A percentile compares a stretch with the other conserved stretches of the same genome.
These are phyloP conservation scores for Drosophila sordidula DNA, from an alignment of 2,888 invertebrate species.

Conservation along the genomic window DNA sequence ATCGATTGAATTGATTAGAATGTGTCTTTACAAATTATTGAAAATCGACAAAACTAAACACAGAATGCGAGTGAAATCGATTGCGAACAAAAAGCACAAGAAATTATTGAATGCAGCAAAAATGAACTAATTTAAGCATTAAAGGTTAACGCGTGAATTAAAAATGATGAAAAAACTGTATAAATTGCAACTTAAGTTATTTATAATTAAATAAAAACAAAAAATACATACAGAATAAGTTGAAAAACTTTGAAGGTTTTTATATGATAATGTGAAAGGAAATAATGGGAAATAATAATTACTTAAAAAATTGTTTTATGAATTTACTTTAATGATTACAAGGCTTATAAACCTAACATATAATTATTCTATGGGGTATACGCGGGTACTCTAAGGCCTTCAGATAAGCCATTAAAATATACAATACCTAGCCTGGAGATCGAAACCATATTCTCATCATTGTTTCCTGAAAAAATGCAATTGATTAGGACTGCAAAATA, in stretches of 20 bases:
- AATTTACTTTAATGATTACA: neutral
- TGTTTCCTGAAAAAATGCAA: neutral
- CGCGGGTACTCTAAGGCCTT: neutral
- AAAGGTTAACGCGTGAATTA: slow-evolving; percentile 60
- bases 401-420: neutral
- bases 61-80: slow-evolving; percentile 41
- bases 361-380: too few relatives aligned
- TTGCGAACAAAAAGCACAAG: slow-evolving; percentile 72
- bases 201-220: slow-evolving; percentile 84
- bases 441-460: too few relatives aligned
- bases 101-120: slow-evolving; percentile 65
- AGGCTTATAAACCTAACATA: too few relatives aligned
- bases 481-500: neutral
- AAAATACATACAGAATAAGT: slow-evolving; percentile 74
- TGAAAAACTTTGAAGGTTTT: slow-evolving; percentile 34
- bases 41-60: slow-evolving; percentile 27
- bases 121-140: slow-evolving; percentile 62
- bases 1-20: slow-evolving; percentile 29
- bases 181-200: slow-evolving; percentile 84
- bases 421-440: neutral
- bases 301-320: neutral
- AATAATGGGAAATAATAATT: neutral
- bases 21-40: slow-evolving; percentile 50
- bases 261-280: neutral
- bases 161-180: slow-evolving; percentile 68